Base-by-base conservation (phyloP, 2,797 vertebrate genomes). In the Hapalemur alaotrensis region DNA sequence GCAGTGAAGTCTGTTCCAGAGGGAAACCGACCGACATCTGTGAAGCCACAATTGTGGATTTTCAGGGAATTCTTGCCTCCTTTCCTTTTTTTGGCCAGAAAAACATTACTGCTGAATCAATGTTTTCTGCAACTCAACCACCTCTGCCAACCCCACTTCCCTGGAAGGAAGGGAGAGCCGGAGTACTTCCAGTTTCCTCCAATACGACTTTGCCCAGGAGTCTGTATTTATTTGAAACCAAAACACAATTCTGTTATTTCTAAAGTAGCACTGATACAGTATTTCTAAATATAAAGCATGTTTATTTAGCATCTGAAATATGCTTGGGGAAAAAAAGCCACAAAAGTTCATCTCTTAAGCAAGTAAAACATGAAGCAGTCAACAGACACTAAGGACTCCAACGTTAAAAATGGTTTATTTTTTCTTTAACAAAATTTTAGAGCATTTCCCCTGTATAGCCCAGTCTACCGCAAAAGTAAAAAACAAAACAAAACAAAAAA, bases 301-400 rank as follows among this genome's bases (percentile, higher is more conserved):
- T 97, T 97, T 97, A 93, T 95, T 96, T 8, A 69, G 48, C 75
- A 82, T 28, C 76, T 83, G 43, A 95, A 96, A 93, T 89, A 85
- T 67, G 52, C 87, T 70, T 89, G 69, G 96, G 96, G 84, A 2
- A 85, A 78, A 93, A 95, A 72, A 9, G 52, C 59, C 73, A 69
- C 15, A 80, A 82, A 93, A 82, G 43, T 95, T 17, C 75, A 28
- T 87, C 54, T 72, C 88, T 93, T 88, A 54, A 72, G 52, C 61
- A 38, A 52, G 73, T 46, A 73, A 63, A 84, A 96, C 78, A 18
- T 1, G 78, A 67, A 22, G 63, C 65, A 86, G 96, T 59, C 90
- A 15, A 25, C 0, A 23, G 1, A 41, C 81, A 93, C 61, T 52
- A 52, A 89, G 52, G 48, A 43, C 61, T 35, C 87, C 50, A 90